Conservation (phyloP, 2,888 invertebrate species). For the Caradrina clavipalpis region DNA sequence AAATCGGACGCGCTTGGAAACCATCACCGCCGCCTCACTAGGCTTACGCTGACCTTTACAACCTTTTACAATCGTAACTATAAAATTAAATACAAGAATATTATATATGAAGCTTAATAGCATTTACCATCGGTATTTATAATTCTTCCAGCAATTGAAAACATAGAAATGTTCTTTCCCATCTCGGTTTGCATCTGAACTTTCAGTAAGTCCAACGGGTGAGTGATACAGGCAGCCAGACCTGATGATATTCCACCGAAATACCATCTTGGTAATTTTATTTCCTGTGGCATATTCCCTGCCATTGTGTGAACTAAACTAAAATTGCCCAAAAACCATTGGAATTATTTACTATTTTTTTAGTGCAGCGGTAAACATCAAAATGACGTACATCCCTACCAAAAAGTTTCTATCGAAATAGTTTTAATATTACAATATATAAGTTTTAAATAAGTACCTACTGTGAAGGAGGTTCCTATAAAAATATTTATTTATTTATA, state of each 20-base stretch:
- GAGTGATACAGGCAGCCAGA: slow-evolving; percentile 98
- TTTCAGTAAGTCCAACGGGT: slow-evolving; percentile 99
- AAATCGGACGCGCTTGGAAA: too few relatives aligned
- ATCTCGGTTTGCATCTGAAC: slow-evolving; percentile 99
- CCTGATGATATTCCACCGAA: slow-evolving; percentile 99
- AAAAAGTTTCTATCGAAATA: not conserved
- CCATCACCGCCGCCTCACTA: too few relatives aligned
- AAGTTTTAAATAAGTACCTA: too few relatives aligned
- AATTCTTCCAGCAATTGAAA: slow-evolving; percentile 94
- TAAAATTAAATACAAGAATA: too few relatives aligned
- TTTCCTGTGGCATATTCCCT: slow-evolving; percentile 61
- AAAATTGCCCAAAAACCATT: slow-evolving; percentile 24
- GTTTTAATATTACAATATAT: too few relatives aligned
- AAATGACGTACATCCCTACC: not conserved
- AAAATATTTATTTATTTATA: too few relatives aligned
- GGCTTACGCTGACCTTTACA: too few relatives aligned
- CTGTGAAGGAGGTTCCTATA: too few relatives aligned
- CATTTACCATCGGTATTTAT: slow-evolving; percentile 94
- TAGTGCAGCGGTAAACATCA: not conserved
- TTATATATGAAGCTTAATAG: too few relatives aligned
- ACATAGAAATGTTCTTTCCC: slow-evolving; percentile 94
- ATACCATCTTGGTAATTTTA: slow-evolving; percentile 95
- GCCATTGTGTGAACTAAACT: not conserved
- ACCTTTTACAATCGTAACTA: too few relatives aligned
- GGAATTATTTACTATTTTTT: slow-evolving; percentile 11